Evolutionary conservation across 2,888 invertebrate genomes (phyloP).

Genomic region (Phanerotoma sp.): DNA sequence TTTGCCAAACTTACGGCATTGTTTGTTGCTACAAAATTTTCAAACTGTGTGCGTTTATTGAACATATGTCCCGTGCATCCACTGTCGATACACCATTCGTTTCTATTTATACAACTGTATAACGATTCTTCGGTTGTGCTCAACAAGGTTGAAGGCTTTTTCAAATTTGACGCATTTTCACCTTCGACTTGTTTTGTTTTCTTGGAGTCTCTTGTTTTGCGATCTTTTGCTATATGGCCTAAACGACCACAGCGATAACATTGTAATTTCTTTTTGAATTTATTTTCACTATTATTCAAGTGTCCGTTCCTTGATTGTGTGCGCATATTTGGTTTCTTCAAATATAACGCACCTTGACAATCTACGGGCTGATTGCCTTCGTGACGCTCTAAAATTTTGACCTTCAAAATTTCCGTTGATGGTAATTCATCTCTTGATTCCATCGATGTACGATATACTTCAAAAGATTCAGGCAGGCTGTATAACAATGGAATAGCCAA

Average conservation of each 20-base stretch:
- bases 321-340: not conserved
- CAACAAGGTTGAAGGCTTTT: not conserved
- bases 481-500: constrained; percentile 18
- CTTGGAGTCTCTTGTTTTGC: not conserved
- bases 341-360: constrained; percentile 9
- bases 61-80: constrained; percentile 21
- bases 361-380: constrained; percentile 2
- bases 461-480: constrained; percentile 15
- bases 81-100: constrained; percentile 17
- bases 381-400: constrained; percentile 23
- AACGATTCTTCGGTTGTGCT: not conserved
- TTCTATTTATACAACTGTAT: not conserved
- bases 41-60: constrained; percentile 1
- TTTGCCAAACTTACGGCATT: constrained; percentile 9
- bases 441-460: constrained; percentile 20
- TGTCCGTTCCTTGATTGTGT: not conserved
- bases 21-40: not conserved
- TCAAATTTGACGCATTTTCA: not conserved
- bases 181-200: constrained; percentile 10
- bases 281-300: not conserved
- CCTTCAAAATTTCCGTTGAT: constrained; percentile 2
- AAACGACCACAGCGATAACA: constrained; percentile 5
- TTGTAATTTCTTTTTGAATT: too few relatives aligned
- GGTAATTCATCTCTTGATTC: constrained; percentile 20
- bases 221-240: constrained; percentile 4